Conservation (phyloP, 92 coral and sea anemone species). For the Phenganax subtilis region DNA sequence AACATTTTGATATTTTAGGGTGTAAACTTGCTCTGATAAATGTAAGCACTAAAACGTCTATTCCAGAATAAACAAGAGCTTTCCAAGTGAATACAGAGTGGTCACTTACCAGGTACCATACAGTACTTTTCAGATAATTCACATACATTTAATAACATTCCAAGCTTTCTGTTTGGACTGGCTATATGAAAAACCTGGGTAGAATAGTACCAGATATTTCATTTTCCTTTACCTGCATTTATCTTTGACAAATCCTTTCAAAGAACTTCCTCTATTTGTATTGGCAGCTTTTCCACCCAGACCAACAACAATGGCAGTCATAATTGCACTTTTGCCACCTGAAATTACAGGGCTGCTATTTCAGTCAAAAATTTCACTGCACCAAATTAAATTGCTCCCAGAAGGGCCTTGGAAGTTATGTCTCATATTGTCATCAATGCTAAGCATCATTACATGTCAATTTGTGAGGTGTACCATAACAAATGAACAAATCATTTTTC, state of each 20-base stretch:
- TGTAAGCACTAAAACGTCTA: too few relatives aligned
- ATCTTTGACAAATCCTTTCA: constrained; percentile 83
- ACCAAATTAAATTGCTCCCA: background rate
- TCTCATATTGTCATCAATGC: too few relatives aligned
- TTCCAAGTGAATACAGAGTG: too few relatives aligned
- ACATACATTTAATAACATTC: too few relatives aligned
- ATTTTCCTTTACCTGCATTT: constrained; percentile 65
- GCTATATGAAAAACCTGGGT: background rate
- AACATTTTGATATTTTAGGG: too few relatives aligned
- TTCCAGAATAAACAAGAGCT: too few relatives aligned
- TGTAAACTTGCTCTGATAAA: too few relatives aligned
- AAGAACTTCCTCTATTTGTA: constrained; percentile 85
- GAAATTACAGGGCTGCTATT: background rate
- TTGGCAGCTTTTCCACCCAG: constrained; percentile 89
- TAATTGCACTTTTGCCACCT: constrained; percentile 99
- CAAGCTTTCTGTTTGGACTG: background rate
- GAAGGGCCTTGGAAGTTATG: background rate
- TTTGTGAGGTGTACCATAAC: too few relatives aligned
- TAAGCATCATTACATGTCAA: too few relatives aligned
- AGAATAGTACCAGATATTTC: background rate
- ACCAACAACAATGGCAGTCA: constrained; percentile 91
- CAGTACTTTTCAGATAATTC: too few relatives aligned
- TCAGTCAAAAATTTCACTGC: background rate
- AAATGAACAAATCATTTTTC: background rate
- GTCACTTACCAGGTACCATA: too few relatives aligned